These are phyloP conservation scores for Orthosia gothica DNA, from an alignment of 2,888 invertebrate species.

Conservation along the genomic window DNA sequence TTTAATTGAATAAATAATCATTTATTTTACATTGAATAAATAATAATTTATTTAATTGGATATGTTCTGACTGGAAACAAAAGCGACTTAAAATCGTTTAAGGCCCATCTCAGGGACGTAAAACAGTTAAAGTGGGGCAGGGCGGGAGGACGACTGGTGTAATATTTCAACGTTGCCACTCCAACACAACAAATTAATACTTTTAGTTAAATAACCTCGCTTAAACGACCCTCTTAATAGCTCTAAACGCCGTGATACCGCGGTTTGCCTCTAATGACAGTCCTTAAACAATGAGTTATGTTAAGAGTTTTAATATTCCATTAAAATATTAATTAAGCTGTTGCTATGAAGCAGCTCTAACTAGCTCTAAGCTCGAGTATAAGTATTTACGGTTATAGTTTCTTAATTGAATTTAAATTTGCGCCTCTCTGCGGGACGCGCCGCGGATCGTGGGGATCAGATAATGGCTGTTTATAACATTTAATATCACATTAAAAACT, in stretches of 20 bases:
- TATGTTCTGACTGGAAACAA: conserved; percentile 5
- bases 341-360: conserved; percentile 66
- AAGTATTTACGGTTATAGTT: conserved; percentile 76
- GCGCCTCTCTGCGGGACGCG: conserved; percentile 81
- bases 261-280: conserved; percentile 72
- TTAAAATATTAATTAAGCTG: conserved; percentile 79
- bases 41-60: conserved; percentile 8
- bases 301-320: conserved; percentile 75
- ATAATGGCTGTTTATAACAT: conserved; percentile 74
- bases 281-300: conserved; percentile 77
- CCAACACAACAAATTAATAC: conserved; percentile 61
- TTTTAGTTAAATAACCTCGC: conserved; percentile 73
- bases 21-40: conserved; percentile 27
- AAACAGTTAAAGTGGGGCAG: conserved; percentile 31
- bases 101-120: conserved; percentile 6
- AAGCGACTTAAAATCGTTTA: conserved; percentile 4
- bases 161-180: conserved; percentile 70
- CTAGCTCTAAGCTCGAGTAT: conserved; percentile 58
- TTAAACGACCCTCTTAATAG: conserved; percentile 73
- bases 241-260: conserved; percentile 69
- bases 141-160: conserved; percentile 57
- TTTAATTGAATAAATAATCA: conserved; percentile 14
- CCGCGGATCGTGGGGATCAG: conserved; percentile 80
- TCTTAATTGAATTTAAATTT: conserved; percentile 85
- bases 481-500: conserved; percentile 75